Conservation (phyloP, 2,797 vertebrate species). For the Ciconia nigra region DNA sequence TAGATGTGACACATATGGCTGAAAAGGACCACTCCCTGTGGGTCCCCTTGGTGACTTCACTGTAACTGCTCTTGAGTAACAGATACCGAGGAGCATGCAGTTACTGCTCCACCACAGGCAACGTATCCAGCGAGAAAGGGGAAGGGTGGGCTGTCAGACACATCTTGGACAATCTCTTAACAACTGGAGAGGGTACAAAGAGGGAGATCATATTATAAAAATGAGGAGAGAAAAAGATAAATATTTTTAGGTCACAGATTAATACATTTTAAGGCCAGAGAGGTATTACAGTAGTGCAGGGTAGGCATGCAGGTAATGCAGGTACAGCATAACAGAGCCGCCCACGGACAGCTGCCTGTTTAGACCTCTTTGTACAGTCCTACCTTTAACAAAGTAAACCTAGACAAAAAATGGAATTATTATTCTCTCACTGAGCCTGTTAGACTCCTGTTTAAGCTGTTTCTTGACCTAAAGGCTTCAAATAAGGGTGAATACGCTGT, state of each 20-base stretch:
- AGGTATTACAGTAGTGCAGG: background rate
- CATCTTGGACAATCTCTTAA: background rate
- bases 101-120: background rate
- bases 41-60: background rate
- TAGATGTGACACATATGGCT: background rate
- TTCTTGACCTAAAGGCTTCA: background rate
- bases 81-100: background rate
- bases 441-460: background rate
- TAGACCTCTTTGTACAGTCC: background rate
- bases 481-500: background rate
- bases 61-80: background rate
- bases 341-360: background rate
- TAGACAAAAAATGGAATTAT: background rate
- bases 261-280: background rate
- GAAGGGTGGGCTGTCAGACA: background rate
- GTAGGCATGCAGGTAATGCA: background rate
- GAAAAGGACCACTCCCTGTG: background rate
- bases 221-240: background rate
- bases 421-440: background rate
- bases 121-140: background rate
- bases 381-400: background rate
- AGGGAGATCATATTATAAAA: background rate
- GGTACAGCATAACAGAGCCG: background rate
- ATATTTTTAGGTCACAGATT: background rate
- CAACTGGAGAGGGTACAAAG: background rate